phyloP scores from a whole-genome alignment of 2,113 vertebrate species.

The Phyllostomus discolor region DNA sequence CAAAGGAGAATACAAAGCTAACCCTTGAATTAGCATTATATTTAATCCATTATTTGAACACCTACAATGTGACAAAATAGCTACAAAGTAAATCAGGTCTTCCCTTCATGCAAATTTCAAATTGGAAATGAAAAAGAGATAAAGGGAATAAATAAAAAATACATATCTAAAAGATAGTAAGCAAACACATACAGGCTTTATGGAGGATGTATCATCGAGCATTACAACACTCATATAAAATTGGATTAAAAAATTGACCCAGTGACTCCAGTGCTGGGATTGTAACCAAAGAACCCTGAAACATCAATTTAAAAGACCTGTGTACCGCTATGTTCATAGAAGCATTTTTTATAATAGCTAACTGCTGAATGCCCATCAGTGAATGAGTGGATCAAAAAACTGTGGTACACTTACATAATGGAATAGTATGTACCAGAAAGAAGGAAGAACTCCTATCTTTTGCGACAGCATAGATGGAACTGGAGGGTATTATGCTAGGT shows the following conservation, averaged over 20 bases:
- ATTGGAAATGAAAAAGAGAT: neutral
- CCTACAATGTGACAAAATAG: neutral
- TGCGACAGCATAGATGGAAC: too few relatives aligned
- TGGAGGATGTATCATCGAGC: neutral
- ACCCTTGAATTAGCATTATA: neutral
- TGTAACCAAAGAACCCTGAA: too few relatives aligned
- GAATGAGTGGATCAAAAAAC: too few relatives aligned
- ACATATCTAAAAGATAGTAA: neutral
- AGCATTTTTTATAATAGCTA: too few relatives aligned
- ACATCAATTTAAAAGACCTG: too few relatives aligned
- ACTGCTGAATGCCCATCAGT: too few relatives aligned
- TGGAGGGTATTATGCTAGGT: too few relatives aligned
- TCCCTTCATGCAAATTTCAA: neutral
- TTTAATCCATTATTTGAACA: neutral
- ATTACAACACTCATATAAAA: neutral
- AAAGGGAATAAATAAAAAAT: neutral
- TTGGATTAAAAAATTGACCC: neutral
- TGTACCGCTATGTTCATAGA: too few relatives aligned
- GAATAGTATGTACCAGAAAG: too few relatives aligned
- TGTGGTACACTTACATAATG: too few relatives aligned
- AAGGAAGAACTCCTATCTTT: too few relatives aligned
- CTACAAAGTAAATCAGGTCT: neutral
- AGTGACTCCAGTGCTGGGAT: too few relatives aligned
- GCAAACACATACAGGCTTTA: neutral
- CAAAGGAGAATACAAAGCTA: neutral